Evolutionary conservation across 2,888 invertebrate genomes (phyloP), one percentile per base, ranked within the genome.

Genomic region (Papilio protenor): DNA sequence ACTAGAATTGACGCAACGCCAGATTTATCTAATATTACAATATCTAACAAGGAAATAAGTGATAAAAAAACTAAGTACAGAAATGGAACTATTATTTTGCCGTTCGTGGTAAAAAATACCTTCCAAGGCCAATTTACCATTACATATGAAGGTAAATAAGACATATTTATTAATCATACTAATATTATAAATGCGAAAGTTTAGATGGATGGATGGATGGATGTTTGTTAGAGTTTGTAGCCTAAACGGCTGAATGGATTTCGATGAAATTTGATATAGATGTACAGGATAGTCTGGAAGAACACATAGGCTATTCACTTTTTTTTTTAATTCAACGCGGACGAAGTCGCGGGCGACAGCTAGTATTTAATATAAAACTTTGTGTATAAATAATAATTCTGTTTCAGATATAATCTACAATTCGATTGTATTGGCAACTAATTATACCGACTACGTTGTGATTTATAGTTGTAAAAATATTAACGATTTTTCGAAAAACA

Each of bases 401-500:
- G 0, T 80, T 80, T n/a, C 77, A 80, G 80, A 78, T 64, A 33
- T 52, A n/a, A 27, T 55, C 27, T 78, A 79, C 52, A 55, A 75
- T 27, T 66, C 77, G 1, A 45, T 79, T 14, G 23, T 80, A 8
- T 52, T 80, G 33, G 74, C 70, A 1, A 79, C 80, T 0, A 79
- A 80, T n/a, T 77, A 79, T 69, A 76, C 61, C 0, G 27, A 71
- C 52, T 80, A 77, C 45, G 80, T 64, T 10, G 52, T 80, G 3
- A 57, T 80, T 16, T 80, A 80, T 66, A 77, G 79, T 21, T 80
- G 80, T 21, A 69, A 73, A 21, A 79, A 79, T 23, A 74, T 73
- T 23, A 79, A 75, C 3, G 47, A 70, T n/a, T 23, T 5, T 47
- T 69, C 77, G 5, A 77, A 77, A 57, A 73, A 77, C 4, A 47